Percentiles rank a stretch among this genome's conserved stretches.
phyloP scores from a whole-genome alignment of 2,113 vertebrate species.

The Emydocephalus ijimae region DNA sequence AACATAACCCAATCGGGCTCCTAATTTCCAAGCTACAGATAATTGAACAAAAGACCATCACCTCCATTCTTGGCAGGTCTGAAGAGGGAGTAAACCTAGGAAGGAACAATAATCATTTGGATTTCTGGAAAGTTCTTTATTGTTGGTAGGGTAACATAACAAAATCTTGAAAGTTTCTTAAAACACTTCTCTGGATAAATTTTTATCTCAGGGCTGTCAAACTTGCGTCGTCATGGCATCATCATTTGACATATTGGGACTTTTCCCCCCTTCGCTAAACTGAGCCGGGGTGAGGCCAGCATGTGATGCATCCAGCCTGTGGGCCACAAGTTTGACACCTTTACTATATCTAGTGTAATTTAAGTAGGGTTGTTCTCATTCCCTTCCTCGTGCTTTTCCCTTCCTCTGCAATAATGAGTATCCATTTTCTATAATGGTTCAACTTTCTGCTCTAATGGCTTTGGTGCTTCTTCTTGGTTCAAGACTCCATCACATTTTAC shows the following conservation, averaged over 20 bases:
- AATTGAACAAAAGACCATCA: not conserved
- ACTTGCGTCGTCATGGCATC: accelerated
- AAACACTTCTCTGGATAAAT: not conserved
- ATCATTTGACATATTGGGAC: too few species aligned
- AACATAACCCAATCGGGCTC: not conserved
- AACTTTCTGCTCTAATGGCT: not conserved
- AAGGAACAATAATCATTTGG: not conserved
- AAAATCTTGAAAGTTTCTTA: not conserved
- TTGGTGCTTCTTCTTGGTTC: not conserved
- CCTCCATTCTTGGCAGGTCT: not conserved
- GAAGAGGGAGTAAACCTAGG: not conserved
- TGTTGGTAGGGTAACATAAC: not conserved
- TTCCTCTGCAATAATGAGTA: not conserved
- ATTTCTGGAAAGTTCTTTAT: not conserved
- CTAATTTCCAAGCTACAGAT: not conserved
- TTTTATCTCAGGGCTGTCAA: not conserved
- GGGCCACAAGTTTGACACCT: too few species aligned
- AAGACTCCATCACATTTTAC: not conserved
- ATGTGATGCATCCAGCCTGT: too few species aligned
- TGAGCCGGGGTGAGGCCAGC: too few species aligned
- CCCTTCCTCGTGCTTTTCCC: not conserved
- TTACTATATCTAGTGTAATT: not conserved
- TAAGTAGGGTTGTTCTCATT: not conserved
- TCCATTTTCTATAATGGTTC: not conserved
- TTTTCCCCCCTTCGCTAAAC: too few species aligned